Evolutionary conservation across 2,797 vertebrate species (phyloP), one percentile per base, ranked within the genome.

Genomic region (Sciurus carolinensis): DNA sequence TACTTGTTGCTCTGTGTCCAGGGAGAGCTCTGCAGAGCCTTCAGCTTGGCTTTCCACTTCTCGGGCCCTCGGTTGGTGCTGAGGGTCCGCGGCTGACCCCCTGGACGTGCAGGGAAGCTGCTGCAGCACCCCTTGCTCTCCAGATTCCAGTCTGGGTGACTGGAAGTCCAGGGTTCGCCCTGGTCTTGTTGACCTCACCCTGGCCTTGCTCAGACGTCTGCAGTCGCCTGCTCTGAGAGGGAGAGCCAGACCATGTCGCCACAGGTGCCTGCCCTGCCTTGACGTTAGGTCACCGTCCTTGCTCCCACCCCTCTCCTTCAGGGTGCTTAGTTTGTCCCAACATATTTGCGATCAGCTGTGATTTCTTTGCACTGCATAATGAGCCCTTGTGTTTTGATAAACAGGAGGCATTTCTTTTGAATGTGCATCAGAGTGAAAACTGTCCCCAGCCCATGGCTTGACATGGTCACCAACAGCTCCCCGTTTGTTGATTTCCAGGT

Each of bases 201-300:
- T 9, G 15, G 30, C 77, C 14, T 28, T 30, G 22, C 66, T 9
- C 0, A 0, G 3, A 28, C 0, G 28, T 59, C 33, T 0, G 6
- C 44, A 18, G 52, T 52, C 44, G 0, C 84, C 2, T 4, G 80
- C 4, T 18, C 44, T 57, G 44, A 15, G 26, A 30, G 66, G 39
- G 36, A 80, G 39, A 39, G 47, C 57, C 2, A 15, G 71, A n/a
- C 76, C 77, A 10, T 0, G 0, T 3, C 33, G 36, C 1, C 0
- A 14, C 9, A 0, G 8, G 57, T 24, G 0, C 0, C 62, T 17
- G 5, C 22, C 36, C 28, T 10, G 0, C 0, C 2, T 18, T 1
- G 39, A 7, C 0, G 1, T 33, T 8, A 1, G 33, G 69, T 59
- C 3, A 0, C 44, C 28, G 0, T 1, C 5, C 1, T 42, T 52